Base-by-base conservation (phyloP, 1,140 invertebrate species). In the Drosophila santomea region DNA sequence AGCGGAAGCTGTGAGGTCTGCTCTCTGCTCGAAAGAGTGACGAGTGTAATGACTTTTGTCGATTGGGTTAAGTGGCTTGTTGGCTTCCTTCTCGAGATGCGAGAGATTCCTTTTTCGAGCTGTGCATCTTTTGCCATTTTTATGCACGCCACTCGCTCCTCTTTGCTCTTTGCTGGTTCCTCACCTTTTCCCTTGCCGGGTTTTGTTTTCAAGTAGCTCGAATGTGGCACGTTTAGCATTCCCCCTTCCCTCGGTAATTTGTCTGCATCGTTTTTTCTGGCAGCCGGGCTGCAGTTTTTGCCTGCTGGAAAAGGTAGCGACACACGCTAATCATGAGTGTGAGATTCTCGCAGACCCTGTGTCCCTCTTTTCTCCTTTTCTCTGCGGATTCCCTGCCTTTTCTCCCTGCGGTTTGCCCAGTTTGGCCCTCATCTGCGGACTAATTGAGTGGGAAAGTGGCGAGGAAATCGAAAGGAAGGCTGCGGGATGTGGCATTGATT, bases 31-130 rank as follows among this genome's bases (percentile, higher is more conserved):
- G 74, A 20, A 43, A 86, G 78, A 84, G 80, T 88, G 84, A 88
- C 85, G 84, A 88, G 84, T 90, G 84, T 88, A 88, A 88, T 89
- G 84, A 89, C 84, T 88, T 89, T 88, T 88, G 84, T 88, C 84
- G 84, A 89, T 88, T 89, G 84, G 84, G 84, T 88, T 89, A 88
- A 88, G 84, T 88, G 84, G 84, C 84, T 89, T 83, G 83, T 88
- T 89, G 83, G 83, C 83, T 84, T 88, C 84, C 84, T 84, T 80
- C 57, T 45, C 69, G 69, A 83, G 80, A 75, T 82, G 74, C 61
- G 69, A 77, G 69, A 77, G 47, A 58, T 72, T 79, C 68, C 69
- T 68, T 80, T 79, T 64, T 66, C 32, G 74, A 78, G 78, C 74
- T 85, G 47, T 48, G 81, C 81, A 84, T 84, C 77, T 84, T 85